phyloP scores from a whole-genome alignment of 2,888 invertebrate species.

The Melieria omissa region DNA sequence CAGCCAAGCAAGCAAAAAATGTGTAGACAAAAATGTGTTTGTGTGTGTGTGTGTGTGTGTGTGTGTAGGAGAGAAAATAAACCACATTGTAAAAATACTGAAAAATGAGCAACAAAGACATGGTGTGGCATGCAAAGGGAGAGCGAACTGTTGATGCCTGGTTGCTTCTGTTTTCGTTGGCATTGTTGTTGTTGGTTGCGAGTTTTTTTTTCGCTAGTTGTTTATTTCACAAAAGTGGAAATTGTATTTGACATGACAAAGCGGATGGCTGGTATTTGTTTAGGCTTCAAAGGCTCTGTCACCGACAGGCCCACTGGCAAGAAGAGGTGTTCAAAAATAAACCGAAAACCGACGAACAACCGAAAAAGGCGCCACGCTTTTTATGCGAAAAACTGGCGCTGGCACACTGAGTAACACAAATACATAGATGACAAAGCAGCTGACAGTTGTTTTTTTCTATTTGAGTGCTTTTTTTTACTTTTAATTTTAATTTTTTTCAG shows the following conservation, averaged over 20 bases:
- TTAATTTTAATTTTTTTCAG: no score
- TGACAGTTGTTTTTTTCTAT: no score
- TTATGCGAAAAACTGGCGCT: no score
- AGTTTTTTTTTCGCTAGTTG: not conserved
- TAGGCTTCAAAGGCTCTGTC: constrained; percentile 18
- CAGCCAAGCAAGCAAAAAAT: not conserved
- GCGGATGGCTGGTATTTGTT: constrained; percentile 16
- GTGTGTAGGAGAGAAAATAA: not conserved
- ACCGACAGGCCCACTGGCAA: not conserved
- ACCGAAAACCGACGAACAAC: no score
- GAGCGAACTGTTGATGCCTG: constrained; percentile 5
- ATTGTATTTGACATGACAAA: constrained; percentile 27
- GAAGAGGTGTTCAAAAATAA: no score
- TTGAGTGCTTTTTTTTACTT: not conserved
- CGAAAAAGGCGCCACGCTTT: no score
- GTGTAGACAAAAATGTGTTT: not conserved
- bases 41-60: not conserved
- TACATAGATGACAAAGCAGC: no score
- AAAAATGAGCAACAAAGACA: not conserved
- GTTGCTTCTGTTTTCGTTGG: constrained; percentile 6
- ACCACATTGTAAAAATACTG: not conserved
- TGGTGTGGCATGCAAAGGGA: not conserved
- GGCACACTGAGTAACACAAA: no score
- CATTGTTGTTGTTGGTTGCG: not conserved
- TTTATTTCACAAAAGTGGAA: not conserved